Conservation (phyloP, 1,140 invertebrate genomes). For the Musca vetustissima region DNA sequence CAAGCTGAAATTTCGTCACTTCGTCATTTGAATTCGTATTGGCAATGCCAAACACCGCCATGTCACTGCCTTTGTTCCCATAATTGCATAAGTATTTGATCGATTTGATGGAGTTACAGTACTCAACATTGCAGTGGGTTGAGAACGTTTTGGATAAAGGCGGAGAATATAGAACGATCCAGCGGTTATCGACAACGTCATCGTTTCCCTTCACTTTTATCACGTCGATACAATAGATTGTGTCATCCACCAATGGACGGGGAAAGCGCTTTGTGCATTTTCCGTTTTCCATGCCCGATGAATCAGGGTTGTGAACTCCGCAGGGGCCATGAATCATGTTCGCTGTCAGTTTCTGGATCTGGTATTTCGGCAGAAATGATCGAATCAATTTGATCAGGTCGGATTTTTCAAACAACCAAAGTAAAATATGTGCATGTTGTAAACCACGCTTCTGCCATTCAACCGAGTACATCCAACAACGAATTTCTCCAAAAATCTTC, state of each 20-base stretch:
- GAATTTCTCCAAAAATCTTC: constrained; percentile 37
- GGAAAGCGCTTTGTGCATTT: constrained; percentile 13
- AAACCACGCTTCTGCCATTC: constrained; percentile 58
- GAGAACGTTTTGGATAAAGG: neutral
- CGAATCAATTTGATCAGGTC: constrained; percentile 53
- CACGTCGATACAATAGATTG: constrained; percentile 31
- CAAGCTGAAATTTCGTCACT: too few species aligned
- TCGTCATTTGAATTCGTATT: too few species aligned
- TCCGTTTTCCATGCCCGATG: constrained; percentile 15
- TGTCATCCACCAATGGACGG: constrained; percentile 30
- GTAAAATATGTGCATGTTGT: constrained; percentile 9
- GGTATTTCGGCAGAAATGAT: constrained; percentile 61
- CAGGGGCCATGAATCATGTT: constrained; percentile 60
- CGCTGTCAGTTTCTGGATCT: constrained; percentile 46
- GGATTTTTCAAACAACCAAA: constrained; percentile 55
- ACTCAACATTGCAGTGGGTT: constrained; percentile 58
- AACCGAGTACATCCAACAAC: constrained; percentile 57
- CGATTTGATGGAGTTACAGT: constrained; percentile 43
- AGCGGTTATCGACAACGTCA: constrained; percentile 1
- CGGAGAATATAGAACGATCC: constrained; percentile 51
- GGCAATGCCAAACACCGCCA: too few species aligned
- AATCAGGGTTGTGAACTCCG: constrained; percentile 8
- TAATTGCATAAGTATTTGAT: too few species aligned
- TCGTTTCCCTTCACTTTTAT: constrained; percentile 9
- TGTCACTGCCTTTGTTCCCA: too few species aligned